Evolutionary conservation across 2,113 vertebrate species (phyloP).

Genomic region (Budorcas taxicolor): DNA sequence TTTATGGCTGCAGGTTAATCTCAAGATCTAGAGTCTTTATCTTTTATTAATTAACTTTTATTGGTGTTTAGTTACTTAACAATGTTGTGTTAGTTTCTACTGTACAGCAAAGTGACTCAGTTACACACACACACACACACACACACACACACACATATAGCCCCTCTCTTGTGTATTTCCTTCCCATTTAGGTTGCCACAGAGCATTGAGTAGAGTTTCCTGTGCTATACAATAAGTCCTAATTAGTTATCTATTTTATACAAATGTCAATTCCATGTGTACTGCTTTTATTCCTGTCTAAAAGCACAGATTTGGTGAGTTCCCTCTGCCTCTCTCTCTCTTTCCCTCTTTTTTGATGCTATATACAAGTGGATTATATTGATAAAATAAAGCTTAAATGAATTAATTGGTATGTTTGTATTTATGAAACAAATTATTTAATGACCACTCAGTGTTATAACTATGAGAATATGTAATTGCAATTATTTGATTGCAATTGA

Average conservation of each 20-base stretch:
- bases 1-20: not conserved
- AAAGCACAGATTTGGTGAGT: not conserved
- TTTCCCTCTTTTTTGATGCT: not conserved
- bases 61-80: not conserved
- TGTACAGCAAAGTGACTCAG: not conserved
- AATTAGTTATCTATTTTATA: not conserved
- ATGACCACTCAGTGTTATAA: not conserved
- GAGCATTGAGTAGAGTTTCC: not conserved
- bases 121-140: not conserved
- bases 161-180: not conserved
- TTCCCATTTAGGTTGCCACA: not conserved
- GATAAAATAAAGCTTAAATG: not conserved
- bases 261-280: not conserved
- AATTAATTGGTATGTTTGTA: not conserved
- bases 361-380: not conserved
- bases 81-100: not conserved
- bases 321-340: fast-evolving
- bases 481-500: not conserved
- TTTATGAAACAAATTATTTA: not conserved
- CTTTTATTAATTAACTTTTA: not conserved
- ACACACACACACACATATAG: not conserved
- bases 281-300: not conserved
- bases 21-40: not conserved
- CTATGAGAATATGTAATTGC: not conserved
- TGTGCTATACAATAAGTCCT: not conserved